Conservation (phyloP, 2,888 invertebrate species). For the Yponomeuta sedellus region DNA sequence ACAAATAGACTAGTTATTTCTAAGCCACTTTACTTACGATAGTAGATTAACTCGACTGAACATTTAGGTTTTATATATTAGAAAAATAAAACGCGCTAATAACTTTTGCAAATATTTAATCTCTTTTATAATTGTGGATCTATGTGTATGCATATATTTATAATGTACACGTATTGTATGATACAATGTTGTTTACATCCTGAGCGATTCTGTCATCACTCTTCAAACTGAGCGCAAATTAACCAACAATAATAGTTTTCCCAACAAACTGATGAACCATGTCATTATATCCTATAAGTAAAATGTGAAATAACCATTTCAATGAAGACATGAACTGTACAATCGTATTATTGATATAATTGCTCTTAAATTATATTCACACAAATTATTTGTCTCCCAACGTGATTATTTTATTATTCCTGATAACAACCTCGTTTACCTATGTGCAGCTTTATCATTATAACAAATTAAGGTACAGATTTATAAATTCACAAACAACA, state of each 20-base stretch:
- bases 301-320: slow-evolving; percentile 39
- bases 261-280: slow-evolving; percentile 41
- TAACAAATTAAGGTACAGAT: slow-evolving; percentile 19
- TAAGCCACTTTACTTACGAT: slow-evolving; percentile 33
- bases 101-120: slow-evolving; percentile 79
- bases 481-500: slow-evolving; percentile 25
- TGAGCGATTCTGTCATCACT: slow-evolving; percentile 52
- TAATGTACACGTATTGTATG: slow-evolving; percentile 74
- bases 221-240: slow-evolving; percentile 40
- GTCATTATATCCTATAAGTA: slow-evolving; percentile 31
- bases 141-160: slow-evolving; percentile 63
- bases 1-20: slow-evolving; percentile 21
- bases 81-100: slow-evolving; percentile 58
- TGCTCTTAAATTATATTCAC: slow-evolving; percentile 71
- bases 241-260: slow-evolving; percentile 41
- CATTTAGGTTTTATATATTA: slow-evolving; percentile 16
- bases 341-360: slow-evolving; percentile 54
- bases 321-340: slow-evolving; percentile 49
- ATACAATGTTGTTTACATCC: slow-evolving; percentile 58
- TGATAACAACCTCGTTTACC: slow-evolving; percentile 72
- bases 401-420: slow-evolving; percentile 55
- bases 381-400: slow-evolving; percentile 72
- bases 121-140: slow-evolving; percentile 78
- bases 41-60: slow-evolving; percentile 14
- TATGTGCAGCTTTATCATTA: slow-evolving; percentile 52